These are phyloP conservation scores for Bovichtus diacanthus DNA, from an alignment of 2,797 vertebrate species.

Conservation along the genomic window DNA sequence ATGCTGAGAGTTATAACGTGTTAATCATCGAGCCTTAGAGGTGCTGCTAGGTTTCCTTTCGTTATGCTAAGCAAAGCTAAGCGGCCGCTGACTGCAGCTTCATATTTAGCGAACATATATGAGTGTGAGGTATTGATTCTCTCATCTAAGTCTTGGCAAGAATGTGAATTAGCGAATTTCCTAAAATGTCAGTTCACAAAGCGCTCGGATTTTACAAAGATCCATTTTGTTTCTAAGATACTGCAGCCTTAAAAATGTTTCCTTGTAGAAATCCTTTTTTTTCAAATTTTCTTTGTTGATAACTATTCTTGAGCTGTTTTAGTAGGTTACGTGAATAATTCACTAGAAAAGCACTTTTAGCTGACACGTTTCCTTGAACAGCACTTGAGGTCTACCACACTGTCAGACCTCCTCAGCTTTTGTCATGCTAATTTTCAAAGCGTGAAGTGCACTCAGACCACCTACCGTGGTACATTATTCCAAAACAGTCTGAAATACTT, in stretches of 20 bases:
- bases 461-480: slow-evolving; percentile 51
- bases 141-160: neutral
- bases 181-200: too few species aligned
- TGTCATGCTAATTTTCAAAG: slow-evolving; percentile 70
- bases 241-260: neutral
- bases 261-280: neutral
- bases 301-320: neutral
- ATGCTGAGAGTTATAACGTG: neutral
- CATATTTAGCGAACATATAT: neutral
- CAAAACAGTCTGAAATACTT: slow-evolving; percentile 49
- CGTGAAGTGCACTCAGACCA: slow-evolving; percentile 61
- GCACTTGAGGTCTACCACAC: slow-evolving; percentile 19
- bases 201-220: neutral
- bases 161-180: neutral
- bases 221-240: neutral
- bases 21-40: neutral
- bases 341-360: slow-evolving; percentile 3
- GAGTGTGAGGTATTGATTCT: neutral
- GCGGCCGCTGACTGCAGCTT: neutral
- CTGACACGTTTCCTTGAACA: slow-evolving; percentile 30
- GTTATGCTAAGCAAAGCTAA: slow-evolving; percentile 2
- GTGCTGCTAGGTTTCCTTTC: neutral
- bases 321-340: slow-evolving; percentile 2
- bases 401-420: slow-evolving; percentile 47
- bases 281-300: neutral